Percentiles rank a stretch among this genome's conserved stretches.
Conservation (phyloP, 2,888 invertebrate species). For the Agrotis puta region DNA sequence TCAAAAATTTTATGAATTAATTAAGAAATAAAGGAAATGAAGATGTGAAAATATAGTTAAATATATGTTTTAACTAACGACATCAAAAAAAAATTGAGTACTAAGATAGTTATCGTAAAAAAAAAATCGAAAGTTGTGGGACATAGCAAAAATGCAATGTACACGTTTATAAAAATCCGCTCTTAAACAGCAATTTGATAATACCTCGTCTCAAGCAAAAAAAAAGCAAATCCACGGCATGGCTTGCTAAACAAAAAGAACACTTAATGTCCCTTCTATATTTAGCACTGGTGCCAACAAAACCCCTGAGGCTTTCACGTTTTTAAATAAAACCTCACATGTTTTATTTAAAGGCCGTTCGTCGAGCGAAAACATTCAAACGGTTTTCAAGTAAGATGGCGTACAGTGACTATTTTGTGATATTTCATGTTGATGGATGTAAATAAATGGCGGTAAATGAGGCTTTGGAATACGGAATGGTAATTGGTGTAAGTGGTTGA, state of each 20-base stretch:
- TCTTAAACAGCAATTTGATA: too few relatives aligned
- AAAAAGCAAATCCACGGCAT: conserved; percentile 35
- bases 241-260: conserved; percentile 60
- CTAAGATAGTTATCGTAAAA: too few relatives aligned
- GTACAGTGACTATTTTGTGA: conserved; percentile 14
- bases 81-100: too few relatives aligned
- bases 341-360: conserved; percentile 60
- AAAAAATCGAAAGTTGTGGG: too few relatives aligned
- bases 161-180: too few relatives aligned
- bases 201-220: too few relatives aligned
- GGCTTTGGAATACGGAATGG: conserved; percentile 13
- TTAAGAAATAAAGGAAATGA: too few relatives aligned
- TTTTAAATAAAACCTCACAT: conserved; percentile 56
- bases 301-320: conserved; percentile 57
- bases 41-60: too few relatives aligned
- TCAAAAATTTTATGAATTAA: too few relatives aligned
- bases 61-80: too few relatives aligned
- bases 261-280: conserved; percentile 68
- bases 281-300: conserved; percentile 59
- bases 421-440: conserved; percentile 36
- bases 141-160: too few relatives aligned
- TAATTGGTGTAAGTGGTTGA: neutral
- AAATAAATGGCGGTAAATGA: conserved; percentile 25
- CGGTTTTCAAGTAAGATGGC: conserved; percentile 41
- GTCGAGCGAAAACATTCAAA: conserved; percentile 56